phyloP scores from a whole-genome alignment of 2,797 vertebrate genomes.

The Lepus oiostolus region DNA sequence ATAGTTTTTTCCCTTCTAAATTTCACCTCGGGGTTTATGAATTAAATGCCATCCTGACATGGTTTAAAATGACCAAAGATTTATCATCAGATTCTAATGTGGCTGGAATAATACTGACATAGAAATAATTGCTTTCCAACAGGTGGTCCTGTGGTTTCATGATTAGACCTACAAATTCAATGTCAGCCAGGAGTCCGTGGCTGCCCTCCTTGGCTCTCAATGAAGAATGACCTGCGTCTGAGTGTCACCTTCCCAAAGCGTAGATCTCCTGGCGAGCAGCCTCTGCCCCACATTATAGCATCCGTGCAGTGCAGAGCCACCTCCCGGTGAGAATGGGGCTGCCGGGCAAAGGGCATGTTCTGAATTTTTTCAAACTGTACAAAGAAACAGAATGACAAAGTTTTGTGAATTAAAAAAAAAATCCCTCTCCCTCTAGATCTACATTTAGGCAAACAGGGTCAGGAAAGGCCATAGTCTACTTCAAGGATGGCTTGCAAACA shows the following conservation, averaged over 20 bases:
- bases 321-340: not conserved
- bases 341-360: not conserved
- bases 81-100: constrained; percentile 4
- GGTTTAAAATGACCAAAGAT: constrained; percentile 62
- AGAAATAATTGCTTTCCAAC: constrained; percentile 61
- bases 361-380: not conserved
- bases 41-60: constrained; percentile 57
- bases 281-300: not conserved
- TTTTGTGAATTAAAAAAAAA: not conserved
- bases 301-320: not conserved
- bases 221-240: constrained; percentile 24
- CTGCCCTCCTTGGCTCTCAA: not conserved
- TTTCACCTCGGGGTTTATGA: constrained; percentile 54
- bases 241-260: not conserved
- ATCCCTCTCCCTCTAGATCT: no score
- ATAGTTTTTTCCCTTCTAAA: constrained; percentile 55
- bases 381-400: not conserved
- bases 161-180: constrained; percentile 43
- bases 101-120: constrained; percentile 45
- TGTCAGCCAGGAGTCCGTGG: not conserved
- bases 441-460: not conserved
- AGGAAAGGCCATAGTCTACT: not conserved
- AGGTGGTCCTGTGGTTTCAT: not conserved
- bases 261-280: no score
- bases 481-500: not conserved